Conservation (phyloP, 2,113 vertebrate species). For the Catagonus wagneri region DNA sequence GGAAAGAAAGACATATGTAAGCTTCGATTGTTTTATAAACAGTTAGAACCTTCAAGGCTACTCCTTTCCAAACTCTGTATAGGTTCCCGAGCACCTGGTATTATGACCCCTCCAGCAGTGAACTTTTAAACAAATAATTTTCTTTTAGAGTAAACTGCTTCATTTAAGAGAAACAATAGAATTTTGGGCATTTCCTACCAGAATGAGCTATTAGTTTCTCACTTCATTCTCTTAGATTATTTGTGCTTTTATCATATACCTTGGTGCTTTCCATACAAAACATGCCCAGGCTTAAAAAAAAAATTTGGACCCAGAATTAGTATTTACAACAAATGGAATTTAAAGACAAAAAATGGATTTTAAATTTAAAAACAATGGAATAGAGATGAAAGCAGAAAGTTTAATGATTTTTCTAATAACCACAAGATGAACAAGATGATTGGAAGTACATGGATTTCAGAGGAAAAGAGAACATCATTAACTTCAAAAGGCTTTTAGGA, state of each 20-base stretch:
- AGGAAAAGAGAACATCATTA: slow-evolving; percentile 33
- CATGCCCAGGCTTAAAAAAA: background rate
- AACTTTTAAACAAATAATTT: background rate
- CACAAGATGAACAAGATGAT: background rate
- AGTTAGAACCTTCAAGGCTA: background rate
- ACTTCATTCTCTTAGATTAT: background rate
- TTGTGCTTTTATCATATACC: background rate
- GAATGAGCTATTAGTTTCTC: background rate
- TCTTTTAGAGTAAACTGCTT: slow-evolving; percentile 45
- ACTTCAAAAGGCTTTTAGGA: slow-evolving; percentile 36
- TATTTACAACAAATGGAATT: slow-evolving; percentile 13
- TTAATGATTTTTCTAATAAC: background rate
- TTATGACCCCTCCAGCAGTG: background rate
- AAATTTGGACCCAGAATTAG: background rate
- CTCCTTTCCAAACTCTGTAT: background rate
- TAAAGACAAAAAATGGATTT: slow-evolving; percentile 13
- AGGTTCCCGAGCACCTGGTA: slow-evolving; percentile 10
- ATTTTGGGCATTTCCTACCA: background rate
- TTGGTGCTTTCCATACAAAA: slow-evolving; percentile 36
- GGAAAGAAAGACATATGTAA: background rate
- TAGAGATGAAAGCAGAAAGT: slow-evolving; percentile 37
- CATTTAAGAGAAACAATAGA: slow-evolving; percentile 41
- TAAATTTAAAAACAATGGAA: slow-evolving; percentile 8
- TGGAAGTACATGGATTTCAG: background rate
- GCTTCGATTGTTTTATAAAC: slow-evolving; percentile 47